Base-by-base conservation (phyloP, 2,797 vertebrate species). In the Pampus argenteus region DNA sequence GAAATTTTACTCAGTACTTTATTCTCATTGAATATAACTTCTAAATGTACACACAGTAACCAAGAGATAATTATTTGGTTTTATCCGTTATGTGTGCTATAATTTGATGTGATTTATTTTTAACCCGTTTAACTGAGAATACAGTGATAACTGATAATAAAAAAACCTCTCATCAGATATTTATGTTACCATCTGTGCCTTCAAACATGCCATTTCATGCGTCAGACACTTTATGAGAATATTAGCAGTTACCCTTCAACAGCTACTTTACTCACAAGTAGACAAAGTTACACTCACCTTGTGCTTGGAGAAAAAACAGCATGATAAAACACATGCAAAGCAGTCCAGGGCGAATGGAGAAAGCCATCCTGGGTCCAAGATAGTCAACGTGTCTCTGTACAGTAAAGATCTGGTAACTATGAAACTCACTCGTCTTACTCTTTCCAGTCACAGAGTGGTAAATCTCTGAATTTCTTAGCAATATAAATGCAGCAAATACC, bases 221-320 rank as follows among this genome's bases (percentile, higher is more conserved):
- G 28, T 29, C 15, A 34, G 17, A n/a, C 29, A 42, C 36, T 42
- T 44, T n/a, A 18, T 17, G 5, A 7, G 38, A 8, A 9, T 18
- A n/a, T n/a, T 14, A 28, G 18, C 4, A n/a, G 50, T 52, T 28
- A 4, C 9, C 14, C 1, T 17, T 40, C 31, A 28, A 59, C 17
- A 25, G 22, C 34, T 36, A 13, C 10, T 36, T 36, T 36, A 36
- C 34, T 13, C 34, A 48, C 20, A 15, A 20, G 7, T 20, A 10
- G 40, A 13, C 6, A 60, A 51, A 63, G 45, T 10, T 20, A 6
- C 61, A 45, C 61, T 73, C 36, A 51, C 70, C 47, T 65, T 51
- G 25, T 3, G 2, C 15, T 20, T 36, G 34, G 20, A 34, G 13
- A 5, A 44, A 17, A 20, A 65, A 14, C 45, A 58, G 7, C n/a